Conservation (phyloP, 1,140 invertebrate species). For the Neuroterus valhalla region DNA sequence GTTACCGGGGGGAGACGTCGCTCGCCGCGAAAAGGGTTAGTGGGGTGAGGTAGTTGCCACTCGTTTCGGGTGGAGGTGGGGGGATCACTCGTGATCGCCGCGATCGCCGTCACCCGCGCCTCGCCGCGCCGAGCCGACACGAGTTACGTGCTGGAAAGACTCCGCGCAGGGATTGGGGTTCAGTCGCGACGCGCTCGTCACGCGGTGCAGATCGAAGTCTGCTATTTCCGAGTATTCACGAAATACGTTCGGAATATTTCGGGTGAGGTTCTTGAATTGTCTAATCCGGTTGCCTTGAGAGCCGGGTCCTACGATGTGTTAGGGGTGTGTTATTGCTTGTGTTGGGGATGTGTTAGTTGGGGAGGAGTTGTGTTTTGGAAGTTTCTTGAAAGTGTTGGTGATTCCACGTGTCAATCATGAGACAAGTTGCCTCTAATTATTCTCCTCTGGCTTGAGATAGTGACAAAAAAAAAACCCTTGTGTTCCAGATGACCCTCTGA, state of each 20-base stretch:
- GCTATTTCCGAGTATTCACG: conserved; percentile 46
- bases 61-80: conserved; percentile 32
- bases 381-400: no score
- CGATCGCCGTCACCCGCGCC: conserved; percentile 49
- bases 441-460: no score
- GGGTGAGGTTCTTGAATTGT: no score
- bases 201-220: conserved; percentile 68
- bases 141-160: conserved; percentile 50
- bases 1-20: conserved; percentile 37
- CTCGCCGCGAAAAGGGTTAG: not conserved
- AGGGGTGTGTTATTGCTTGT: not conserved
- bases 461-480: no score
- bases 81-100: conserved; percentile 36
- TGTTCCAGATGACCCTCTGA: not conserved
- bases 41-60: conserved; percentile 22
- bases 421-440: no score
- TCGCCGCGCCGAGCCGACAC: conserved; percentile 56
- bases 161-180: conserved; percentile 65
- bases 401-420: conserved; percentile 19
- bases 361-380: no score
- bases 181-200: conserved; percentile 75
- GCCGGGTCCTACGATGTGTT: not conserved
- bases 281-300: no score
- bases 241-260: conserved; percentile 35
- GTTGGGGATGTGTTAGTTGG: no score